Base-by-base conservation (phyloP, 1,140 invertebrate species). In the Nilaparvata lugens region DNA sequence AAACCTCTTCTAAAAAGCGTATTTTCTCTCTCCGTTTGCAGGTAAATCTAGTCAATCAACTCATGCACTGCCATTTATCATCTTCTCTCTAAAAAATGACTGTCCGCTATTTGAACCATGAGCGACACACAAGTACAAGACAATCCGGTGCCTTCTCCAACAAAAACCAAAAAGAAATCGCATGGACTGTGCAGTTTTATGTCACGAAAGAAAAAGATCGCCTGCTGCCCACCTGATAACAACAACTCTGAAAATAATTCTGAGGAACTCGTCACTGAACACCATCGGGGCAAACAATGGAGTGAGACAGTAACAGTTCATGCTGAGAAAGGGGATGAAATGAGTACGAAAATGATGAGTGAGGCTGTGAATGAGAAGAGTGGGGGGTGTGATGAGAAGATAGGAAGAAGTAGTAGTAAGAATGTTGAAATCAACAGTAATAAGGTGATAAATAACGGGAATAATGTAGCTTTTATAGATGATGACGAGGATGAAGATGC, bases 221-320 rank as follows among this genome's bases (percentile, higher is more conserved):
- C 62, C 21, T 57, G 63, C 25, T 64, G 63, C 43, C 53, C 62
- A 56, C 60, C 60, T 16, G 40, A 18, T 13, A 43, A 56, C 31
- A 42, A 18, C 9, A 43, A 56, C 42, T 55, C 56, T 4, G 56
- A 52, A 23, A 55, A 23, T 9, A 62, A 60, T 19, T 43, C 59
- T 11, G 63, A 64, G 40, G 58, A 53, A 13, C n/a, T 35, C 25
- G 31, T 35, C 13, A 25, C 9, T 9, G 23, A 52, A 7, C 24
- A n/a, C 0, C n/a, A 52, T 16, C 21, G 28, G 28, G 13, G 48
- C 21, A 31, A 51, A 24, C 43, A 16, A 24, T 57, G 31, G 23
- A 14, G 1, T 14, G 18, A 19, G 23, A 21, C 42, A 28, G n/a
- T 48, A 18, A 19, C 42, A 45, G 43, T 48, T 58, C 6, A 42